phyloP scores from a whole-genome alignment of 2,797 vertebrate species.

The Semotilus atromaculatus region DNA sequence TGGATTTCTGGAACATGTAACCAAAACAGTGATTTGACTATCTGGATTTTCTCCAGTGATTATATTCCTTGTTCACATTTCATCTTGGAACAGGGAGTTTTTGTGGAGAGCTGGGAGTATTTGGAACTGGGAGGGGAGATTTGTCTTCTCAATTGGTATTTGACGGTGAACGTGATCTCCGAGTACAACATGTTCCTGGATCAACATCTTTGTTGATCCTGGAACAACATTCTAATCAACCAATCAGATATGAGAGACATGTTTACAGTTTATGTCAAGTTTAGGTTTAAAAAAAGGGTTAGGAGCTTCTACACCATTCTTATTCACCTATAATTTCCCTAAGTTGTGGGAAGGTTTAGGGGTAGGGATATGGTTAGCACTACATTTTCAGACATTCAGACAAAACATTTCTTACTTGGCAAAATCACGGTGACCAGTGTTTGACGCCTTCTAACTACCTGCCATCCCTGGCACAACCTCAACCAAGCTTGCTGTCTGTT shows the following conservation, averaged over 20 bases:
- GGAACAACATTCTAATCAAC: background rate
- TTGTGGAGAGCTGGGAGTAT: background rate
- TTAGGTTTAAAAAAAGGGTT: background rate
- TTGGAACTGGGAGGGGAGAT: constrained; percentile 13
- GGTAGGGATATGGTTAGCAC: background rate
- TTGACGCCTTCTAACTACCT: background rate
- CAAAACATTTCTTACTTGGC: background rate
- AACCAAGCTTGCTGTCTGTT: background rate
- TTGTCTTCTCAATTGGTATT: background rate
- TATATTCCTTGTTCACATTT: background rate
- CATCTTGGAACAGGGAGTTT: background rate
- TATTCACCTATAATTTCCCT: background rate
- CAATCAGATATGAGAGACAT: background rate
- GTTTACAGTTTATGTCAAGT: background rate
- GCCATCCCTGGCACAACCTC: background rate
- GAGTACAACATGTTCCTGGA: background rate
- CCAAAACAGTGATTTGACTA: constrained; percentile 9
- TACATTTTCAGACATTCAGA: background rate
- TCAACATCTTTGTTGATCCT: background rate
- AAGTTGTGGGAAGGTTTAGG: background rate
- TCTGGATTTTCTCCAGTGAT: background rate
- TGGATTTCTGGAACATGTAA: background rate
- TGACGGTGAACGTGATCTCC: background rate
- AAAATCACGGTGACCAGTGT: background rate
- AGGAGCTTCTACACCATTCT: background rate